Percentiles rank a stretch among this genome's conserved stretches.
phyloP scores from a whole-genome alignment of 2,888 invertebrate genomes.

The Eurytoma californica region DNA sequence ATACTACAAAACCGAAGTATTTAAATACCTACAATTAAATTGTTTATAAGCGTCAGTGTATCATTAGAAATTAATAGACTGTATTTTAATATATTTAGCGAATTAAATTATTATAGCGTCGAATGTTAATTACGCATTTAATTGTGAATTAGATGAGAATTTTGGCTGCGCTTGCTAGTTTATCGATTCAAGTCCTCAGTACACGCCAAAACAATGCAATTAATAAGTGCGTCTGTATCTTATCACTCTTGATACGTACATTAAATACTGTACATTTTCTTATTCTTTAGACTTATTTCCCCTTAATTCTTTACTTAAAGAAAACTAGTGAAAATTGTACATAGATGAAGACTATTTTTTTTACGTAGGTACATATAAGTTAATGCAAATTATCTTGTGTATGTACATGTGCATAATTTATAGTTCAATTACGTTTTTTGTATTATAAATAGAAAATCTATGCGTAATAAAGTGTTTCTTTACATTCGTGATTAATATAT shows the following conservation, averaged over 20 bases:
- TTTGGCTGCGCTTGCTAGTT: conserved; percentile 32
- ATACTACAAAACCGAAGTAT: conserved; percentile 21
- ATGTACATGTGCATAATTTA: conserved; percentile 38
- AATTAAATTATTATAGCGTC: conserved; percentile 8
- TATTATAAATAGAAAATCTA: conserved; percentile 15
- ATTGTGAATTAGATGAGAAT: conserved; percentile 40
- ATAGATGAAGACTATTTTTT: conserved; percentile 40
- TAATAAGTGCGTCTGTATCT: conserved; percentile 15
- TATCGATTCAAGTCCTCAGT: conserved; percentile 47
- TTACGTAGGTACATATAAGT: conserved; percentile 20
- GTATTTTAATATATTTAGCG: conserved; percentile 18
- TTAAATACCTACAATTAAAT: conserved; percentile 24
- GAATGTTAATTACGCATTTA: conserved; percentile 47
- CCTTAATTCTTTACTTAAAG: conserved; percentile 25
- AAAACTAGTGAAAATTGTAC: conserved; percentile 42
- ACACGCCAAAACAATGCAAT: conserved; percentile 50
- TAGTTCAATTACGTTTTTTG: conserved; percentile 41
- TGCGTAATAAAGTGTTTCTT: conserved; percentile 29
- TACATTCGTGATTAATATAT: conserved; percentile 6
- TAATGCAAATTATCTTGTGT: conserved; percentile 33
- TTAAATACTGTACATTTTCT: conserved; percentile 48
- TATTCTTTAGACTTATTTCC: conserved; percentile 14
- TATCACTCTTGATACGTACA: conserved; percentile 38
- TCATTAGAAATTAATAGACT: conserved; percentile 19
- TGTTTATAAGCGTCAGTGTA: conserved; percentile 17